Percentiles rank a stretch among this genome's conserved stretches.
Conservation (phyloP, 2,888 invertebrate species). For the Agrotis clavis region DNA sequence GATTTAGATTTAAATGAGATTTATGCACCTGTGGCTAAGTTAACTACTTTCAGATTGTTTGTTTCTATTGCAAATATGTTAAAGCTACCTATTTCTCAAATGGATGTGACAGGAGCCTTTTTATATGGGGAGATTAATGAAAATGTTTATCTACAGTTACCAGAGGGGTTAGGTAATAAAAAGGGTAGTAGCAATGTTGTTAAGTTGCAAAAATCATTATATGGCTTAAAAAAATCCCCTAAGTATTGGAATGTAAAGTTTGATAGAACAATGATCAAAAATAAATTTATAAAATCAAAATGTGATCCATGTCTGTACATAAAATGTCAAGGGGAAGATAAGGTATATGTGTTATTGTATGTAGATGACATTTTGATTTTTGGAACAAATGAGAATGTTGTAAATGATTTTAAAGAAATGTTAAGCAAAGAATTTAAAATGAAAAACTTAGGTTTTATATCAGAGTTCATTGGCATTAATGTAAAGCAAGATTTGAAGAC, state of each 20-base stretch:
- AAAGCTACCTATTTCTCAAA: slow-evolving; percentile 30
- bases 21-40: slow-evolving; percentile 53
- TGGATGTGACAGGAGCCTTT: slow-evolving; percentile 55
- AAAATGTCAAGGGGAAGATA: not conserved
- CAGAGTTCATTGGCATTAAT: too few species aligned
- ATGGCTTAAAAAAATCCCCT: slow-evolving; percentile 40
- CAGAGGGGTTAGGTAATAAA: slow-evolving; percentile 22
- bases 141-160: slow-evolving; percentile 51
- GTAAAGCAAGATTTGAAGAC: too few species aligned
- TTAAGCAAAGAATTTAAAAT: not conserved
- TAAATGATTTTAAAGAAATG: not conserved
- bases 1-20: slow-evolving; percentile 34
- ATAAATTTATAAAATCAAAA: slow-evolving; percentile 18
- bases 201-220: slow-evolving; percentile 44
- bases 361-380: slow-evolving; percentile 22
- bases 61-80: slow-evolving; percentile 45
- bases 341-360: slow-evolving; percentile 16
- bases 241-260: slow-evolving; percentile 18
- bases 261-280: slow-evolving; percentile 21
- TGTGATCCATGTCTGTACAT: slow-evolving; percentile 19
- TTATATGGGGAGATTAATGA: slow-evolving; percentile 60
- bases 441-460: too few species aligned
- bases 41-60: slow-evolving; percentile 51
- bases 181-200: slow-evolving; percentile 11
- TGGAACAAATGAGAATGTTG: not conserved